Base-by-base conservation (phyloP, 2,113 vertebrate genomes). In the Seriola rivoliana region DNA sequence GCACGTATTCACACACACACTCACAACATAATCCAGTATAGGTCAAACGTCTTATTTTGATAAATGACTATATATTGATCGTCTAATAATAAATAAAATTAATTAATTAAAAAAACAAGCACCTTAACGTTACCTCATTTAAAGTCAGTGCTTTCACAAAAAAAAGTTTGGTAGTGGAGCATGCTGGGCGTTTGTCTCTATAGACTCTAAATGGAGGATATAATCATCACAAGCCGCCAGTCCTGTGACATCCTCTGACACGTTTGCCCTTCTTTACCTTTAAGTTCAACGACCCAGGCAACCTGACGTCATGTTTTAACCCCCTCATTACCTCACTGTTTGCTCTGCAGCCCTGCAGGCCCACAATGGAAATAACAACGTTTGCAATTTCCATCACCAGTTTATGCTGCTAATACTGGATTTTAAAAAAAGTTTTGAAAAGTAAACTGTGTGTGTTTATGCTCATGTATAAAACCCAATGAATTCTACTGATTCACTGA, bases 281-380 rank as follows among this genome's bases (percentile, higher is more conserved):
- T 83, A 71, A 81, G 19, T 76, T 78, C 76, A 85, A 17, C 29
- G 57, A 68, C 59, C 67, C 68, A 34, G 59, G 40, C 36, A 83
- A 42, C 48, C 57, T 92, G 69, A 83, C 40, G 84, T 90, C 66
- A 73, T 36, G 23, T 72, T 64, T 86, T 87, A 87, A 88, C 88
- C 71, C 73, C 40, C 38, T 85, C 70, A 67, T 60, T 62, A 42
- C 77, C 74, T 75, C 66, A 57, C 17, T 21, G 60, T 64, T 72
- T 66, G 29, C 57, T 52, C 58, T 25, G 23, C 40, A 71, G 71
- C 38, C 63, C 54, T 8, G 8, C 55, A 55, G 65, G 17, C 50
- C 64, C 54, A 40, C 21, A 78, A 34, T 60, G 60, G 65, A 80
- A 68, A 75, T 81, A 8, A 68, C 42, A 77, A 79, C 69, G 78